A percentile compares a stretch with the other conserved stretches of the same genome.
Conservation (phyloP, 2,797 vertebrate species). For the Miichthys miiuy region DNA sequence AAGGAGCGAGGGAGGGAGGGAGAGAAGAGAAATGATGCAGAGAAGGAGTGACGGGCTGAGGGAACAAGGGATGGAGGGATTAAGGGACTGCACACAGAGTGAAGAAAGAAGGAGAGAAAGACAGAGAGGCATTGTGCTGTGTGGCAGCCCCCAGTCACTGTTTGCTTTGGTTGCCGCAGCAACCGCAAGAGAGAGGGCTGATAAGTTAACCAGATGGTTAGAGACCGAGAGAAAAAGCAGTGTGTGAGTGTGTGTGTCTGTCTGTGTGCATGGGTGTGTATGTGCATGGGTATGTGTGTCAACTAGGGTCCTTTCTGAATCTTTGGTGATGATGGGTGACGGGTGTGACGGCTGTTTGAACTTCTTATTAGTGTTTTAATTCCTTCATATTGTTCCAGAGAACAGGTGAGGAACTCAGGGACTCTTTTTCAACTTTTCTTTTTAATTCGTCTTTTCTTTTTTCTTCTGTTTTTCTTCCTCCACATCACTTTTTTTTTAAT, state of each 20-base stretch:
- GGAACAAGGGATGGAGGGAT: slow-evolving; percentile 67
- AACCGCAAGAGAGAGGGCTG: slow-evolving; percentile 67
- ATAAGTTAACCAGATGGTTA: slow-evolving; percentile 83
- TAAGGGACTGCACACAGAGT: slow-evolving; percentile 52
- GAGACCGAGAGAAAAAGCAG: slow-evolving; percentile 57
- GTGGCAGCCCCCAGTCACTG: slow-evolving; percentile 67
- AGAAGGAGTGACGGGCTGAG: slow-evolving; percentile 58
- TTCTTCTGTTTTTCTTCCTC: background rate
- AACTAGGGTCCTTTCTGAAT: slow-evolving; percentile 9
- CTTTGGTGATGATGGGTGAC: slow-evolving; percentile 50
- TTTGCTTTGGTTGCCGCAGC: slow-evolving; percentile 74
- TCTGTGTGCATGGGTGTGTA: slow-evolving; percentile 13
- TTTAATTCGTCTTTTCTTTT: slow-evolving; percentile 21
- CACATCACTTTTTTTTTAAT: slow-evolving; percentile 33
- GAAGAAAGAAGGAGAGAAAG: slow-evolving; percentile 62
- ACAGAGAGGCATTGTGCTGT: slow-evolving; percentile 80
- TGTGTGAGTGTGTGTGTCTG: slow-evolving; percentile 32
- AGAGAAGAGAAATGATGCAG: slow-evolving; percentile 68
- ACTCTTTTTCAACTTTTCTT: slow-evolving; percentile 15
- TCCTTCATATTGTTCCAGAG: slow-evolving; percentile 36
- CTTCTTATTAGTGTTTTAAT: slow-evolving; percentile 55
- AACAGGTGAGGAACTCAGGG: slow-evolving; percentile 35
- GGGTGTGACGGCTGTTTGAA: slow-evolving; percentile 51
- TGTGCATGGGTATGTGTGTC: slow-evolving; percentile 30
- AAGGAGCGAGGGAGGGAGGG: slow-evolving; percentile 22